Evolutionary conservation across 2,113 vertebrate species (phyloP), one percentile per base, ranked within the genome.

Genomic region (Agelaius phoeniceus): DNA sequence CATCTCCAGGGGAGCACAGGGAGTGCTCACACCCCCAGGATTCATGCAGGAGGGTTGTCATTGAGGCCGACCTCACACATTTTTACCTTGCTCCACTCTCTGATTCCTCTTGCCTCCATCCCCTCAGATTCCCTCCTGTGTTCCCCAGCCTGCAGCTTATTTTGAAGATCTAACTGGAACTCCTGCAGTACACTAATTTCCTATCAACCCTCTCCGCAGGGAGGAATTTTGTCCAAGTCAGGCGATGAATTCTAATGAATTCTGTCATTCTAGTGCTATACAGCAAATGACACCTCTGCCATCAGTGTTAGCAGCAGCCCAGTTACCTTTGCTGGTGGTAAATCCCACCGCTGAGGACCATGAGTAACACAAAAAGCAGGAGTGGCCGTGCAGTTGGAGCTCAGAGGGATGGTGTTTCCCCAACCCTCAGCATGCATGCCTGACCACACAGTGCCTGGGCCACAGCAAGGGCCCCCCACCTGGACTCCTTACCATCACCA

Each of bases 11-110:
- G 30, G 13, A 72, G 4, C 31, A 69, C 20, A 51, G 35, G 67
- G 31, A 71, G 3, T 1, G 1, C 18, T 30, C 2, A 1, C 26
- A 54, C 10, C 10, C 14, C 30, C 51, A 28, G 39, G 26, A 23
- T 35, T 59, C 2, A 0, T 0, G 0, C 10, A 17, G 61, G 15
- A 28, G 13, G 6, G 18, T 27, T 55, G 23, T 15, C 1, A 0
- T 5, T 71, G 46, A 69, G 43, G 5, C 10, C 14, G 16, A 8
- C 10, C 46, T 13, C 19, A 17, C 31, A 24, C 7, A 15, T 16
- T 76, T 71, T 72, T 20, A 48, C 28, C 27, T 74, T 63, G 33
- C 23, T 4, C 11, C 3, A 5, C n/a, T 35, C 19, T 73, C 23
- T 71, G 27, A 14, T 72, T 65, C 28, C 17, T 62, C 44, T 65